Base-by-base conservation (phyloP, 2,888 invertebrate species). In the Phasia obesa region DNA sequence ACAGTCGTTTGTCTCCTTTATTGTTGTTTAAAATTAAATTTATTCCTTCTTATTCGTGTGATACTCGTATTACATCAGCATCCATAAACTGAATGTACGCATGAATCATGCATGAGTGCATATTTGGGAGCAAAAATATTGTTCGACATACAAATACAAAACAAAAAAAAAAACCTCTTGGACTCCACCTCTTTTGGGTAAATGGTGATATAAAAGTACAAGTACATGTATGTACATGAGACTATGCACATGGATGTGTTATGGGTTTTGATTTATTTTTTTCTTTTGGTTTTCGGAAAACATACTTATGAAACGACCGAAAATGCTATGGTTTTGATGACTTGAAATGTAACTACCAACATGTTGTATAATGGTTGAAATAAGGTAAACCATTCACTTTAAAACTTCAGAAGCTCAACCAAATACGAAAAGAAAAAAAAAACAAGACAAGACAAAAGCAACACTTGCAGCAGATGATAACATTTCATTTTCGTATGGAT, bases 391-490 rank as follows among this genome's bases (percentile, higher is more conserved):
- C 82, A 74, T 75, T 75, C 75, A 75, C 80, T 81, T 81, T 70
- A 74, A 65, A 65, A 67, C 59, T 79, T 69, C 74, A 60, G 62
- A 74, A 74, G 31, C 35, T 64, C 23, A 35, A 79, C 31, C 42
- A 73, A 59, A 79, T 42, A 64, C 15, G 25, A 19, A 47, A 75
- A 70, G n/a, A 62, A 38, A 71, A 35, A 5, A 44, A n/a, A 19
- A 49, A 49, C 11, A 49, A 67, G 9, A 49, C 11, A 49, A 67
- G 9, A 59, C 9, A 49, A 60, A 31, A 42, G 51, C 60, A 60
- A 65, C 85, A 85, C 85, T 87, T 86, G 85, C 85, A 85, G 85
- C 79, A 85, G 84, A 84, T 85, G 78, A 86, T 64, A 55, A 59
- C 27, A 55, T 62, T n/a, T n/a, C n/a, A n/a, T n/a, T n/a, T n/a